Percentiles rank a stretch among this genome's conserved stretches.
phyloP scores from a whole-genome alignment of 2,113 vertebrate species.

The Tragelaphus buxtoni region DNA sequence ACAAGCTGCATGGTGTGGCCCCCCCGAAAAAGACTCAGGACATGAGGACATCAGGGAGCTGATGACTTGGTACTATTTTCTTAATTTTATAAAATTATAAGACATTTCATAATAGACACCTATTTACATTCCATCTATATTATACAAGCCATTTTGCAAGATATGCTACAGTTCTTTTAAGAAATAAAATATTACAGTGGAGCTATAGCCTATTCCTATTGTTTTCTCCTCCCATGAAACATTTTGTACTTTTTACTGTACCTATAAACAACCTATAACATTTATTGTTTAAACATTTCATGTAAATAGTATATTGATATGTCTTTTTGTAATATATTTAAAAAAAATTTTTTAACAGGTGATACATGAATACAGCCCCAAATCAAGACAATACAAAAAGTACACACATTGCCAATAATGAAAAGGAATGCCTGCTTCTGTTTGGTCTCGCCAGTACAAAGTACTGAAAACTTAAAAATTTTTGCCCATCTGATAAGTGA shows the following conservation, averaged over 20 bases:
- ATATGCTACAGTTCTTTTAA: background rate
- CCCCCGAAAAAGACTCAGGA: background rate
- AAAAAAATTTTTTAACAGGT: fast-evolving
- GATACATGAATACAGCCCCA: background rate
- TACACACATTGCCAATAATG: background rate
- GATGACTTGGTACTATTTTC: background rate
- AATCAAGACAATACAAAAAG: background rate
- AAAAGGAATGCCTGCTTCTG: background rate
- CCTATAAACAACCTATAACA: background rate
- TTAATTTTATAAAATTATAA: background rate
- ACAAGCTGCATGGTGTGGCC: background rate
- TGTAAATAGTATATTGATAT: background rate
- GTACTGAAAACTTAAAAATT: background rate
- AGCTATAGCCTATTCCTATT: background rate
- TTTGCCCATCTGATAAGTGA: background rate
- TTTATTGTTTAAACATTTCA: background rate
- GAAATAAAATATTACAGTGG: background rate
- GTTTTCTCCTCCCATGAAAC: background rate
- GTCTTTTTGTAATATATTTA: background rate
- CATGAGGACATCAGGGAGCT: background rate
- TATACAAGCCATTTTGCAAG: background rate
- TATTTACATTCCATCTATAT: background rate
- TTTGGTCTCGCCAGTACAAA: background rate
- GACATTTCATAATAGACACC: background rate
- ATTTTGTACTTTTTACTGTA: background rate